Conservation (phyloP, 2,888 invertebrate species). For the Entomobrya proxima region DNA sequence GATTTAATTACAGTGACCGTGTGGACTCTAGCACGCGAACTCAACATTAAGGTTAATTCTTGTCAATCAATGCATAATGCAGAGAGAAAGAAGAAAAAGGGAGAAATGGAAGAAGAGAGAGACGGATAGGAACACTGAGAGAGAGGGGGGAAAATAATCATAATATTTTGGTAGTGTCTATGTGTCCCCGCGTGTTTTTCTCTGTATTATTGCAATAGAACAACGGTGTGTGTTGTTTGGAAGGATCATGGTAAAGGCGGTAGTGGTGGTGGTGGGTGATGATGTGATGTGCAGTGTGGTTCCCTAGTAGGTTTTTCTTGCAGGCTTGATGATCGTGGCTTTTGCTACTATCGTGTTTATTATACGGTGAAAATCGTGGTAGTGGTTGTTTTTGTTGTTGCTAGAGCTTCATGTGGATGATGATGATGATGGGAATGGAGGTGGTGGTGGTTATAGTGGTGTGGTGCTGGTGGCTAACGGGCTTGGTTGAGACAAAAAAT, state of each 20-base stretch:
- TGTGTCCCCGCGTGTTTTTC: background rate
- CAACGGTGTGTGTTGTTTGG: background rate
- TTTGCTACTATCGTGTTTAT: too few relatives aligned
- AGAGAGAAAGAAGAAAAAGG: slow-evolving; percentile 15
- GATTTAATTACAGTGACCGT: slow-evolving; percentile 74
- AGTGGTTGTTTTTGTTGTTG: slow-evolving; percentile 25
- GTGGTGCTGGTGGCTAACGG: too few relatives aligned
- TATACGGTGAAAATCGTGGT: slow-evolving; percentile 13
- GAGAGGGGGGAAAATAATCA: background rate
- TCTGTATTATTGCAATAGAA: background rate
- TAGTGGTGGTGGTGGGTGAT: slow-evolving; percentile 2
- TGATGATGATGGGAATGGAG: background rate
- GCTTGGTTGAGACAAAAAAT: too few relatives aligned
- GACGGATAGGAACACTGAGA: background rate
- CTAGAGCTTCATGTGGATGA: background rate
- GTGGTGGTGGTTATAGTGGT: background rate
- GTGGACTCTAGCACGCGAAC: slow-evolving; percentile 74
- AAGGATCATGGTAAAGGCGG: background rate
- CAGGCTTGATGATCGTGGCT: background rate
- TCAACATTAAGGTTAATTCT: slow-evolving; percentile 75
- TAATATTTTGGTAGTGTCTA: slow-evolving; percentile 17
- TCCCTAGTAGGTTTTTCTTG: background rate
- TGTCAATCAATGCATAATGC: slow-evolving; percentile 74
- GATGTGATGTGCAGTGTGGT: slow-evolving; percentile 26
- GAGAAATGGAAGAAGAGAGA: background rate